Base-by-base conservation (phyloP, 2,888 invertebrate genomes). In the Sepioteuthis lessoniana region DNA sequence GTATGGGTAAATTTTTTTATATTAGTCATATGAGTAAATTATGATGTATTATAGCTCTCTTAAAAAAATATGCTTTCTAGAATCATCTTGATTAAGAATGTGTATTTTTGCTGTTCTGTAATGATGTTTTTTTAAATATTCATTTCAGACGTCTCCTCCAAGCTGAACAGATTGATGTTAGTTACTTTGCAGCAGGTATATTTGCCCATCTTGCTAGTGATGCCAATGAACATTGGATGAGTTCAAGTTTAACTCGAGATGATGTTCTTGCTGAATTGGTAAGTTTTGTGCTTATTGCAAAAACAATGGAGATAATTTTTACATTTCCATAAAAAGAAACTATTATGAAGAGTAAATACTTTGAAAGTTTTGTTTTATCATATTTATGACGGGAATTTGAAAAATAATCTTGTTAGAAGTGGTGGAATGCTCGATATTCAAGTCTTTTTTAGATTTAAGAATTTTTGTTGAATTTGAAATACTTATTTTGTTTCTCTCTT, bases 121-220 rank as follows among this genome's bases (percentile, higher is more conserved):
- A 21, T 76, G n/a, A 76, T 19, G 35, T 94, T 35, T 47, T 42
- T 90, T 37, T 91, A 93, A 37, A n/a, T 94, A 92, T 93, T 95
- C 94, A 25, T 95, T 95, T 19, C 95, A 96, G 96, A 91, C 95
- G 95, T 42, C 97, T 98, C 90, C 97, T 98, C 95, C 97, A 98
- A 95, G 98, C 98, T 0, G 97, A 97, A 93, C 98, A 98, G 96
- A 98, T 98, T 94, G 97, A 97, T 95, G 97, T 97, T 94, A 97
- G 98, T 95, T 98, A 98, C 96, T 98, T 98, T 96, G 98, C 98
- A 31, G 98, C 98, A 37, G 98, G 98, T 7, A 98, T 98, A 94
- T 97, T 98, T n/a, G 98, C 98, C 25, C 98, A 98, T 97, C 96
- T 98, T 94, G 98, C 98, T 38, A 98, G 98, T 95, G 98, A 98